Percentiles rank a stretch among this genome's conserved stretches.
phyloP scores from a whole-genome alignment of 2,797 vertebrate genomes.

The Scomberomorus guttatus region DNA sequence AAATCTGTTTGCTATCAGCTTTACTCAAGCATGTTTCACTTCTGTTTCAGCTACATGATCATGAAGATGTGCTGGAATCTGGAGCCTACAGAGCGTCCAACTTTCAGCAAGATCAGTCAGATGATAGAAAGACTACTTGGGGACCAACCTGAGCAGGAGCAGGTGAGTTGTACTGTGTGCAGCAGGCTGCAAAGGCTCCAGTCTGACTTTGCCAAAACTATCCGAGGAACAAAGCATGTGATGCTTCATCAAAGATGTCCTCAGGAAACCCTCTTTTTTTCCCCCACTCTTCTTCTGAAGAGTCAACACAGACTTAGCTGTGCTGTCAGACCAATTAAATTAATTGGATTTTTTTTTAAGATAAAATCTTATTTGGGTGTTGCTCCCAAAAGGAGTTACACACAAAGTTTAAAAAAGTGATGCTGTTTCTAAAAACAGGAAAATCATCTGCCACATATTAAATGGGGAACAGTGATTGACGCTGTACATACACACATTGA shows the following conservation, averaged over 20 bases:
- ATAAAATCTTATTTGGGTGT: constrained; percentile 4
- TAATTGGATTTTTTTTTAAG: constrained; percentile 8
- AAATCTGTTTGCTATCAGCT: background rate
- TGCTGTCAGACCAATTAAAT: constrained; percentile 23
- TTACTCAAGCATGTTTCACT: background rate
- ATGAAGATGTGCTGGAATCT: constrained; percentile 98
- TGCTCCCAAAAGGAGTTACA: background rate
- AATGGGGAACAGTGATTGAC: background rate
- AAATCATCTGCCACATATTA: background rate
- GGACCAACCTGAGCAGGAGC: constrained; percentile 83
- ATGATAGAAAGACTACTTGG: constrained; percentile 90
- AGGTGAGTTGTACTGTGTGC: constrained; percentile 56
- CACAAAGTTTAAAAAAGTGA: background rate
- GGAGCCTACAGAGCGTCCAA: constrained; percentile 92
- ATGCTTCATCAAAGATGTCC: background rate
- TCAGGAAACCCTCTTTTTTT: constrained; percentile 15
- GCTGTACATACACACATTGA: background rate
- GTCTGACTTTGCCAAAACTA: constrained; percentile 13
- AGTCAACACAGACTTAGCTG: constrained; percentile 8
- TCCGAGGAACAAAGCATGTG: constrained; percentile 17
- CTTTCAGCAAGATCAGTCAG: constrained; percentile 91
- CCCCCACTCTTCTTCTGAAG: background rate
- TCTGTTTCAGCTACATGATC: constrained; percentile 89
- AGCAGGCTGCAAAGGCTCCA: background rate
- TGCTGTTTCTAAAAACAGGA: background rate